phyloP scores from a whole-genome alignment of 2,113 vertebrate species.

The Orycteropus afer region DNA sequence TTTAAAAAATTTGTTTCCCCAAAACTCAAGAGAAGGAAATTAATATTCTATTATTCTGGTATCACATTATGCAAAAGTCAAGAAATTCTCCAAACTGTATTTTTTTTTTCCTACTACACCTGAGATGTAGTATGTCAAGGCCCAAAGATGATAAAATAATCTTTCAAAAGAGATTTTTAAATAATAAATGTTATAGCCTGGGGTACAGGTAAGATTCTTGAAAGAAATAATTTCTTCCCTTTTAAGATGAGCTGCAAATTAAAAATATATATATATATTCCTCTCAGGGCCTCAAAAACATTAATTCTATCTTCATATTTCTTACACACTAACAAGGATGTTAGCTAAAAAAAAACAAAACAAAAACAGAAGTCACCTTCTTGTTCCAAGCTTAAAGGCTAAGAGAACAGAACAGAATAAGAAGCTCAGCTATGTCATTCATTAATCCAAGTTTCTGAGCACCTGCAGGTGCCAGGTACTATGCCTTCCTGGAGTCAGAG shows the following conservation, averaged over 20 bases:
- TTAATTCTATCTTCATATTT: background rate
- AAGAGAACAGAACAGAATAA: background rate
- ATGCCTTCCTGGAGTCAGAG: background rate
- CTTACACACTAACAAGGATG: background rate
- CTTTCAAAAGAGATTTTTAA: background rate
- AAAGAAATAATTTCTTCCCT: background rate
- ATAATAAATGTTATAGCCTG: background rate
- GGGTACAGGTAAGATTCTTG: background rate
- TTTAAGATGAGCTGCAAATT: background rate
- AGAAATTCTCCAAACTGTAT: background rate
- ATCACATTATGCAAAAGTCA: background rate
- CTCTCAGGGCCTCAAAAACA: background rate
- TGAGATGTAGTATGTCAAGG: background rate
- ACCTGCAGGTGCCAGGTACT: fast-evolving
- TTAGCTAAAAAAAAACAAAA: no score
- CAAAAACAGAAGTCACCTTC: no score
- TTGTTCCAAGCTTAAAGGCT: background rate
- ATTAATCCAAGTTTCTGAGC: background rate
- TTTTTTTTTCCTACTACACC: background rate
- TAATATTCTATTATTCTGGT: fast-evolving
- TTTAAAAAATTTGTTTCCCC: background rate
- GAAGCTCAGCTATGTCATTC: background rate
- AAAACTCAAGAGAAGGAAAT: background rate
- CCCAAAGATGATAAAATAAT: background rate
- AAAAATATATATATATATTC: background rate